Conservation (phyloP, 2,888 invertebrate genomes). For the Homarus gammarus region DNA sequence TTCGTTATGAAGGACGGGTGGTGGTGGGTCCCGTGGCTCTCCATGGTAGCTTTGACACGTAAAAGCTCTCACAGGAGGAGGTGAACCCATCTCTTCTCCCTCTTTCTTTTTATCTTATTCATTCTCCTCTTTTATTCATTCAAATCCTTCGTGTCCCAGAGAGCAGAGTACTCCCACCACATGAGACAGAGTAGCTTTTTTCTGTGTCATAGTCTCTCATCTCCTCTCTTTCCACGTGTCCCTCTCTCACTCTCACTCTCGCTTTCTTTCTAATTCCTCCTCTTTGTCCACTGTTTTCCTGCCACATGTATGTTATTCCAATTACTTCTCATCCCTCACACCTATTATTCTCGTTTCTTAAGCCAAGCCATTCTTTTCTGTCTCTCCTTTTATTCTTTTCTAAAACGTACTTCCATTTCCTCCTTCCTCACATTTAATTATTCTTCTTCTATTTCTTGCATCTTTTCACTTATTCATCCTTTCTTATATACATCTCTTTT, state of each 20-base stretch:
- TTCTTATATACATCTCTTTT: slow-evolving; percentile 10
- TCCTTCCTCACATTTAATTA: background rate
- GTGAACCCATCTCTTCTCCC: background rate
- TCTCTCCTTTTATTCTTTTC: no score
- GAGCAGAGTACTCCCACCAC: background rate
- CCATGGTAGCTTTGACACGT: background rate
- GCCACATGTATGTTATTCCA: background rate
- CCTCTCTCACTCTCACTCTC: background rate
- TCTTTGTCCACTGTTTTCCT: background rate
- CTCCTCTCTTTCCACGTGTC: background rate
- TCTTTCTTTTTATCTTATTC: background rate
- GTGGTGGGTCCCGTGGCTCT: background rate
- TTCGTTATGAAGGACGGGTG: background rate
- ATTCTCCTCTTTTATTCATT: background rate
- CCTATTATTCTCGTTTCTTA: slow-evolving; percentile 4
- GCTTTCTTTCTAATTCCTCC: no score
- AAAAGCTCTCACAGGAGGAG: background rate
- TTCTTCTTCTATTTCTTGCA: no score
- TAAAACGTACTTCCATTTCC: no score
- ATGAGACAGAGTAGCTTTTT: background rate
- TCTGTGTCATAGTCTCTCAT: background rate
- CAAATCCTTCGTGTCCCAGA: background rate
- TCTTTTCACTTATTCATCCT: background rate
- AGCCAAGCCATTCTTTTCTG: background rate
- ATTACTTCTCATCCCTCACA: background rate